Conservation (phyloP, 2,113 vertebrate genomes). For the Aspidoscelis tigris region DNA sequence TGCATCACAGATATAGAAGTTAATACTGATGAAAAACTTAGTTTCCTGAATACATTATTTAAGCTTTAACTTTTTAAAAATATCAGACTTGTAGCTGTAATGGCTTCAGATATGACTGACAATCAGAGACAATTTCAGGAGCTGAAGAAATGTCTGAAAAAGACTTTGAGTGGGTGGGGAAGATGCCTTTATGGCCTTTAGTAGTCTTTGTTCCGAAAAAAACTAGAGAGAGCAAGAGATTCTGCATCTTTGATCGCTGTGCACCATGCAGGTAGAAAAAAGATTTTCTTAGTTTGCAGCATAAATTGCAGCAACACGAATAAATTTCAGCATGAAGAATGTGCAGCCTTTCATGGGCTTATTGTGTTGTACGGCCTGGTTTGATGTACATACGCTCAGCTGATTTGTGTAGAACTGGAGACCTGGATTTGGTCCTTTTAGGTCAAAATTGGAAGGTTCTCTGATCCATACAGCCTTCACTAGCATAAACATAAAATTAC, state of each 20-base stretch:
- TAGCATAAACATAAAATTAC: background rate
- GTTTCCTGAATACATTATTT: background rate
- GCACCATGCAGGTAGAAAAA: background rate
- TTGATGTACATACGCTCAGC: background rate
- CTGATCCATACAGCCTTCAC: background rate
- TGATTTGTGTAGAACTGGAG: background rate
- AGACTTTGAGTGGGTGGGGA: background rate
- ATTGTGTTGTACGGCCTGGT: background rate
- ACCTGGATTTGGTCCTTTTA: background rate
- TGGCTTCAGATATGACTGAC: background rate
- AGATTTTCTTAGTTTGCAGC: background rate
- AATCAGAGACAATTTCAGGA: background rate
- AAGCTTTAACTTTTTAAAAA: background rate
- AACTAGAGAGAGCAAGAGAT: background rate
- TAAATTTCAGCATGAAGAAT: background rate
- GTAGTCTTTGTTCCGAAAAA: background rate
- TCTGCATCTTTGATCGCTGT: slow-evolving; percentile 5
- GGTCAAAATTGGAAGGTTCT: background rate
- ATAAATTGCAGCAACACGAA: background rate
- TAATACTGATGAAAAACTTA: background rate
- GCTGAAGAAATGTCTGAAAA: background rate
- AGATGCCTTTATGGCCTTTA: background rate
- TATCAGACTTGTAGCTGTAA: background rate
- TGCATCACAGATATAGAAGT: background rate
- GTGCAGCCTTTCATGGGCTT: background rate